phyloP scores from a whole-genome alignment of 2,113 vertebrate species.

The Eudyptes chrysolophus region DNA sequence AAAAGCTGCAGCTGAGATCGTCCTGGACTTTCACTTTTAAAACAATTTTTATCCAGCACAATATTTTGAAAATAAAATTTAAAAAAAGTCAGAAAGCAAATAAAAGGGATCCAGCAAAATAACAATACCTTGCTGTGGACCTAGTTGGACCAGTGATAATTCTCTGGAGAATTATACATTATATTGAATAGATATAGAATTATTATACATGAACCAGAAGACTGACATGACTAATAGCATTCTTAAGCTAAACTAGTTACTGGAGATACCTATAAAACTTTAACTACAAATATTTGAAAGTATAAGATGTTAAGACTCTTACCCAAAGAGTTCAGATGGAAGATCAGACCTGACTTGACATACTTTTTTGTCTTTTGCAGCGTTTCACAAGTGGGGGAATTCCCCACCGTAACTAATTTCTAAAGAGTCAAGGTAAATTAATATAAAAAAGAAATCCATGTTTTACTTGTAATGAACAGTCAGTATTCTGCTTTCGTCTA shows the following conservation, averaged over 20 bases:
- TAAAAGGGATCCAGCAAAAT: neutral
- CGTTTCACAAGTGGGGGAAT: neutral
- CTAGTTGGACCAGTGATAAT: neutral
- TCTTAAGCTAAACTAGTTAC: neutral
- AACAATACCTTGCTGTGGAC: neutral
- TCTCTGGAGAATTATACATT: neutral
- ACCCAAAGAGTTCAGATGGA: neutral
- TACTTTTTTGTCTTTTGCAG: neutral
- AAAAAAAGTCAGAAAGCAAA: neutral
- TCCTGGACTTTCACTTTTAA: neutral
- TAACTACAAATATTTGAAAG: neutral
- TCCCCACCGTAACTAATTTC: neutral
- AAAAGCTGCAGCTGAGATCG: neutral
- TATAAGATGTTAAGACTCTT: neutral
- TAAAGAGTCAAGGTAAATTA: neutral
- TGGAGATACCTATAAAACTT: neutral
- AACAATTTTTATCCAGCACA: neutral
- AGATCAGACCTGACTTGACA: neutral
- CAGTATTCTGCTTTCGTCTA: constrained; percentile 1
- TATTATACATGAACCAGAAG: neutral
- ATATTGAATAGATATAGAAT: too few relatives aligned
- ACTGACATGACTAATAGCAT: neutral
- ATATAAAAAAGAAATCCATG: neutral
- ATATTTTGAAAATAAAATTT: neutral
- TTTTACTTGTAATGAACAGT: constrained; percentile 8